Evolutionary conservation across 2,113 vertebrate species (phyloP).

Genomic region (Cyanoramphus novaezelandiae): DNA sequence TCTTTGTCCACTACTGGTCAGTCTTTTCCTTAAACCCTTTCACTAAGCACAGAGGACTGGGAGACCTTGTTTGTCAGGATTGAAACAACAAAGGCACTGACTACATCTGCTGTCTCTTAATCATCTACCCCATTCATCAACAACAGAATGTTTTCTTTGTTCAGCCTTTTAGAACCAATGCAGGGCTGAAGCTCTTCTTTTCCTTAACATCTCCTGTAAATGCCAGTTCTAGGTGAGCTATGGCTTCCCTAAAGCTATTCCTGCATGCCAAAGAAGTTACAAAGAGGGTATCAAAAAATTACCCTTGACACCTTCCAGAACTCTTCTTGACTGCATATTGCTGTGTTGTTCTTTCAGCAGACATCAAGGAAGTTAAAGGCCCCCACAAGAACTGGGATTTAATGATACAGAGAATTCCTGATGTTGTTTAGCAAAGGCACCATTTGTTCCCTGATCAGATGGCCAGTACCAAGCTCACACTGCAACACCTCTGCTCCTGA

Average conservation of each 20-base stretch:
- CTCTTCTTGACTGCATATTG: not conserved
- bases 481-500: not conserved
- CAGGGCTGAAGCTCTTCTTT: not conserved
- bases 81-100: not conserved
- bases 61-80: not conserved
- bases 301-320: not conserved
- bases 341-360: not conserved
- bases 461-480: not conserved
- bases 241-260: not conserved
- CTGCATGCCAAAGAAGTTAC: not conserved
- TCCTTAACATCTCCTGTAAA: not conserved
- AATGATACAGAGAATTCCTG: not conserved
- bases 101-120: not conserved
- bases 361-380: not conserved
- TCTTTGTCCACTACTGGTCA: not conserved
- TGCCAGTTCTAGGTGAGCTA: not conserved
- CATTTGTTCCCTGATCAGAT: not conserved
- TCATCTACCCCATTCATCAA: not conserved
- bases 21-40: not conserved
- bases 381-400: not conserved
- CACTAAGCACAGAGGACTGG: not conserved
- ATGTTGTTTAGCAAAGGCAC: not conserved
- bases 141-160: not conserved
- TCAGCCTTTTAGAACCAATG: not conserved
- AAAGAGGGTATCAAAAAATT: not conserved